Evolutionary conservation across 2,113 vertebrate genomes (phyloP).

Genomic region (Clarias gariepinus): DNA sequence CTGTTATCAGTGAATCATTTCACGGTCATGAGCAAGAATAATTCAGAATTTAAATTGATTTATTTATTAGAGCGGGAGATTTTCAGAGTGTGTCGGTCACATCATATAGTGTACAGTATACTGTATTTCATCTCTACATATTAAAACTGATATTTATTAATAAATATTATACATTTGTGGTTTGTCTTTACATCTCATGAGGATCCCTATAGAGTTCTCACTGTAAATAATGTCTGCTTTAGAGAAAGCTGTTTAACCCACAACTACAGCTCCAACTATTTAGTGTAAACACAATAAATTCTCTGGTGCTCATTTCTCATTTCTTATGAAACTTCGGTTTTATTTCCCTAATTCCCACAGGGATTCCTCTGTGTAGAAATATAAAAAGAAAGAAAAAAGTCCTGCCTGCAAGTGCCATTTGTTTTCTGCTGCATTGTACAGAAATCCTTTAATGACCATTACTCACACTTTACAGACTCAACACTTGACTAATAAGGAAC

Average conservation of each 20-base stretch:
- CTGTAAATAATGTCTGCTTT: neutral
- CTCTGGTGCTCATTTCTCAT: neutral
- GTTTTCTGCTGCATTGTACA: constrained; percentile 33
- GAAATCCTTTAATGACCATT: constrained; percentile 22
- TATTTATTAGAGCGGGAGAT: neutral
- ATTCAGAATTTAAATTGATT: neutral
- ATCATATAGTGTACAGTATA: neutral
- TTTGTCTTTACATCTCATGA: neutral
- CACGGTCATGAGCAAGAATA: neutral
- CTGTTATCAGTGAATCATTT: neutral
- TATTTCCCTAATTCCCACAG: neutral
- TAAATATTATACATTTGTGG: neutral
- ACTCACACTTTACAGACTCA: constrained; percentile 44
- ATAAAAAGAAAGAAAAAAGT: neutral
- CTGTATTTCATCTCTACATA: neutral
- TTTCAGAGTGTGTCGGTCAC: neutral
- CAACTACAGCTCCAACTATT: neutral
- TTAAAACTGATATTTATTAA: neutral
- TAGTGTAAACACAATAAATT: neutral
- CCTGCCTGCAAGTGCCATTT: neutral
- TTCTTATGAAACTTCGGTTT: neutral
- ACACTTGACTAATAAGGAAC: constrained; percentile 26
- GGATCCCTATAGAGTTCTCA: neutral
- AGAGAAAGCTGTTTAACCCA: neutral
- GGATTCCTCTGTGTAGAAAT: neutral